Percentiles rank a stretch among this genome's conserved stretches.
These are phyloP conservation scores for Echinometra lucunter DNA, from an alignment of 53 echinoderm and acorn worm species.

Conservation along the genomic window DNA sequence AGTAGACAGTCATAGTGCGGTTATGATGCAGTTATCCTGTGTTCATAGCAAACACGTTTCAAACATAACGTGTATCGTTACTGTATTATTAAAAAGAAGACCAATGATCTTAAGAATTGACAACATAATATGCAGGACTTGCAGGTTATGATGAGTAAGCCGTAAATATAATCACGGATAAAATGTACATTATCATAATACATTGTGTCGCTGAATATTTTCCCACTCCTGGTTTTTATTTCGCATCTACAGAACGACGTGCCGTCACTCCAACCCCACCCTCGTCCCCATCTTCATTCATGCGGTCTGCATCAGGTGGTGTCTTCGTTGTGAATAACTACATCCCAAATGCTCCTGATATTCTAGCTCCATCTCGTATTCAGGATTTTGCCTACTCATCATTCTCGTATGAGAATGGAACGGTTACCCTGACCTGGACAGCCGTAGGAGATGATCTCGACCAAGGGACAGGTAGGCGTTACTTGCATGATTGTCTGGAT, in stretches of 20 bases:
- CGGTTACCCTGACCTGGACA: slow-evolving; percentile 38
- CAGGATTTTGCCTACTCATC: slow-evolving; percentile 28
- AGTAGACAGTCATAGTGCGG: no score
- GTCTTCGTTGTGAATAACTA: slow-evolving; percentile 37
- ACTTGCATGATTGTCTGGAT: no score
- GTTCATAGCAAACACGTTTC: no score
- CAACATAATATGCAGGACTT: no score
- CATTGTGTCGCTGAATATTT: no score
- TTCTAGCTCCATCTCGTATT: slow-evolving; percentile 41
- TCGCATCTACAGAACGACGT: not conserved
- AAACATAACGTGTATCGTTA: no score
- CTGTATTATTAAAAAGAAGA: no score
- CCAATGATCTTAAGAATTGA: no score
- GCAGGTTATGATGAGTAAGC: no score
- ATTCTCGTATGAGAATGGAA: slow-evolving; percentile 33
- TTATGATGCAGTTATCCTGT: no score
- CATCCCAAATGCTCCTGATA: not conserved
- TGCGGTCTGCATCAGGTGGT: slow-evolving; percentile 56
- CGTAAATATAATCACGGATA: no score
- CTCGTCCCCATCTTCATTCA: not conserved
- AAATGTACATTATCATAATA: no score
- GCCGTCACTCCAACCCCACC: not conserved
- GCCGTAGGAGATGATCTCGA: slow-evolving; percentile 61
- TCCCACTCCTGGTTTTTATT: not conserved
- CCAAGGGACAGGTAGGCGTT: slow-evolving; percentile 52